Conservation (phyloP, 2,113 vertebrate genomes). For the Turnix velox region DNA sequence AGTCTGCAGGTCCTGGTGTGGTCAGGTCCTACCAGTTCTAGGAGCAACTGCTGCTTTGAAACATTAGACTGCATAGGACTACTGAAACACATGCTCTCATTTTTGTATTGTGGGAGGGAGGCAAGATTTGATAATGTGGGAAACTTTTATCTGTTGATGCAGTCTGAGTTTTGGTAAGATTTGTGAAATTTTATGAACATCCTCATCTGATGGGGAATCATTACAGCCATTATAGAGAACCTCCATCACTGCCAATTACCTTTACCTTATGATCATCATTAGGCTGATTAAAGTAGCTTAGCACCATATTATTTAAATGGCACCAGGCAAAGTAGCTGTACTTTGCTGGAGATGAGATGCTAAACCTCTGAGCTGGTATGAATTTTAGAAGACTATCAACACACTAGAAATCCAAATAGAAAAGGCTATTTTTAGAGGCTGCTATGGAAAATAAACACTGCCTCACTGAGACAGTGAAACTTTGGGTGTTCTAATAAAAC, state of each 20-base stretch:
- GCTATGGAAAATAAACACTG: background rate
- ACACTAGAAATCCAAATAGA: background rate
- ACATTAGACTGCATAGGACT: background rate
- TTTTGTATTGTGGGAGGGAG: background rate
- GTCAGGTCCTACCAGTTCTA: background rate
- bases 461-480: background rate
- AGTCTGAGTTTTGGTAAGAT: background rate
- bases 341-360: background rate
- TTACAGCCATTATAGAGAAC: background rate
- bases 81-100: background rate
- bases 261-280: background rate
- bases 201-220: background rate
- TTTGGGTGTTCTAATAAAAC: background rate
- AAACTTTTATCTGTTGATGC: background rate
- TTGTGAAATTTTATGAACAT: background rate
- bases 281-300: constrained; percentile 14
- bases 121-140: background rate
- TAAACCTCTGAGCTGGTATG: background rate
- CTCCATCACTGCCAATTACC: background rate
- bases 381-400: background rate
- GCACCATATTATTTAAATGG: background rate
- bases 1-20: background rate
- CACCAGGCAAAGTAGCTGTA: background rate
- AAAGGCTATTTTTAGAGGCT: background rate
- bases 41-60: background rate